Evolutionary conservation across 1,140 invertebrate species (phyloP), one percentile per base, ranked within the genome.

Genomic region (Dufourea novaeangliae): DNA sequence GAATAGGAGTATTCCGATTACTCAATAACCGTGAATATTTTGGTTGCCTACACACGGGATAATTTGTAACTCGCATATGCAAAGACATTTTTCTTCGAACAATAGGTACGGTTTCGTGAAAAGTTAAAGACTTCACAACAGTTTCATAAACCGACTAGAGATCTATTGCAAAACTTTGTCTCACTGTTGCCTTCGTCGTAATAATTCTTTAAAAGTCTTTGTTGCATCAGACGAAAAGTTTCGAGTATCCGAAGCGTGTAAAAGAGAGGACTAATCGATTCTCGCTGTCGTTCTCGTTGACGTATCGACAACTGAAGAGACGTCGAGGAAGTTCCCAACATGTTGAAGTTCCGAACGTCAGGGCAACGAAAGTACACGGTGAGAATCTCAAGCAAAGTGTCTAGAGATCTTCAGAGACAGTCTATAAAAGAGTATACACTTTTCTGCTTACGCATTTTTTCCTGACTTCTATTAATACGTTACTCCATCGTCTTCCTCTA

Each of bases 301-400:
- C 68, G 44, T 79, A 83, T 78, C 56, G 80, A 78, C 82, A 80
- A 73, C 67, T 20, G 12, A 44, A 54, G 50, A 29, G 29, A 29
- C 54, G 50, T 34, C 39, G 46, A 54, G 41, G 29, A 82, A 67
- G 46, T 67, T 72, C 39, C 57, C 71, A 93, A 89, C 81, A 95
- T 95, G 95, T 91, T 95, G 89, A 95, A 95, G 93, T 95, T 95
- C 90, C 95, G 95, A 90, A 94, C 94, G 79, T 94, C 94, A 74
- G 93, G 93, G 78, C 93, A 94, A 78, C 94, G 93, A 87, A 92
- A 94, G 73, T 93, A 91, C 84, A 93, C 92, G 91, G 91, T 93
- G 90, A 90, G 91, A 88, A 88, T 85, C 64, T 88, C 84, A 84
- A 88, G 59, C 76, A 78, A 50, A 50, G n/a, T 50, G 20, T 50